Evolutionary conservation across 2,797 vertebrate species (phyloP).

Genomic region (Ceyx erithaca): DNA sequence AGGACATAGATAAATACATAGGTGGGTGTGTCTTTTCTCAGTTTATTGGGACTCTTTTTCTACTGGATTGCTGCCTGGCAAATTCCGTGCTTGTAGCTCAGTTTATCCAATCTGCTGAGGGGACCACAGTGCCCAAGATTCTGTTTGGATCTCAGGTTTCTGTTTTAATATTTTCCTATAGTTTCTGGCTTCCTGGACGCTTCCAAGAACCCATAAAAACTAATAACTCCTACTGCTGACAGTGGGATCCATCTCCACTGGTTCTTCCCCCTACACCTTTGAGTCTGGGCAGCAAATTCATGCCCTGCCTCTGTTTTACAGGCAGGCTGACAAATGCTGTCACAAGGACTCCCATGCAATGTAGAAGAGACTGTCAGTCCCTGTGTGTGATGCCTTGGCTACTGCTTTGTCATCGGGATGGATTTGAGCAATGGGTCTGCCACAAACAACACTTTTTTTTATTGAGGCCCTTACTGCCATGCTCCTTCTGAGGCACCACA

Average conservation of each 20-base stretch:
- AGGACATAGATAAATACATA: not conserved
- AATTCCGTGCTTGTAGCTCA: not conserved
- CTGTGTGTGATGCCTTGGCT: not conserved
- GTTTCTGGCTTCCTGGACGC: constrained; percentile 32
- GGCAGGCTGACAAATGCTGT: not conserved
- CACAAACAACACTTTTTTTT: constrained; percentile 45
- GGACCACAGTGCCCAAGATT: not conserved
- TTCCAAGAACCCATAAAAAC: constrained; percentile 9
- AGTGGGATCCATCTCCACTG: not conserved
- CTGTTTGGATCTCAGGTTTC: constrained; percentile 17
- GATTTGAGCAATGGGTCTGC: constrained; percentile 33
- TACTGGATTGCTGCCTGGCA: not conserved
- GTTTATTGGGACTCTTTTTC: not conserved
- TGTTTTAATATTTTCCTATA: constrained; percentile 28
- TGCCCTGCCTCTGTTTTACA: not conserved
- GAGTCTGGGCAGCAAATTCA: fast-evolving
- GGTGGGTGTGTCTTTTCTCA: not conserved
- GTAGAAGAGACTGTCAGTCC: not conserved
- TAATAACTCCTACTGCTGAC: not conserved
- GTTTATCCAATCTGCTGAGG: not conserved
- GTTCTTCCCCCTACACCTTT: not conserved
- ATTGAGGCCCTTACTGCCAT: not conserved
- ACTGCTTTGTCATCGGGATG: constrained; percentile 39
- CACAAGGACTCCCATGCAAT: fast-evolving
- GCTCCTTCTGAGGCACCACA: not conserved